A percentile compares a stretch with the other conserved stretches of the same genome.
Conservation (phyloP, 2,888 invertebrate species). For the Deilephila elpenor region DNA sequence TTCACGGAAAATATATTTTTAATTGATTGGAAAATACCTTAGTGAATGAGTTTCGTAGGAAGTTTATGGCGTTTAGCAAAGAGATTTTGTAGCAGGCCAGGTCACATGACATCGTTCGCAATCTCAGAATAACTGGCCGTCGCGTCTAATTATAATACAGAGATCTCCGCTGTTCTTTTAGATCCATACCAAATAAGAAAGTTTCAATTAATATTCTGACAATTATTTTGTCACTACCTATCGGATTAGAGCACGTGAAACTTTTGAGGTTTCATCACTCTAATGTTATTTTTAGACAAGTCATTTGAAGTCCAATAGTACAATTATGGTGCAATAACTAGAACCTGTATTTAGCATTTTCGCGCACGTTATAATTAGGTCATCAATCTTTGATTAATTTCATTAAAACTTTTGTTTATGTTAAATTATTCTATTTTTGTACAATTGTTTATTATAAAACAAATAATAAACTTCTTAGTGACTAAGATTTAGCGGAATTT, state of each 20-base stretch:
- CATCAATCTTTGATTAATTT: too few species aligned
- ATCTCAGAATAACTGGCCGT: conserved; percentile 78
- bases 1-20: conserved; percentile 1
- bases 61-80: conserved; percentile 46
- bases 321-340: neutral
- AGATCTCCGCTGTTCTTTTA: conserved; percentile 30
- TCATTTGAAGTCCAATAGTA: neutral
- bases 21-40: neutral
- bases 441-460: too few species aligned
- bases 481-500: too few species aligned
- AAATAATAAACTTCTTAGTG: too few species aligned
- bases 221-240: neutral
- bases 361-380: too few species aligned
- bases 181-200: conserved; percentile 22
- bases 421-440: too few species aligned
- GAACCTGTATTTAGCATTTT: too few species aligned
- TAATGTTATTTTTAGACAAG: neutral
- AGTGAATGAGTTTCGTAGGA: conserved; percentile 29
- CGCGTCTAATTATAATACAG: conserved; percentile 72
- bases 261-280: too few species aligned
- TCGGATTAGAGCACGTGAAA: neutral
- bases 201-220: neutral
- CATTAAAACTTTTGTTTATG: too few species aligned
- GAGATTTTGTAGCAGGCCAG: conserved; percentile 47
- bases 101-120: conserved; percentile 72